Conservation (phyloP, 2,113 vertebrate genomes). For the Lota lota region DNA sequence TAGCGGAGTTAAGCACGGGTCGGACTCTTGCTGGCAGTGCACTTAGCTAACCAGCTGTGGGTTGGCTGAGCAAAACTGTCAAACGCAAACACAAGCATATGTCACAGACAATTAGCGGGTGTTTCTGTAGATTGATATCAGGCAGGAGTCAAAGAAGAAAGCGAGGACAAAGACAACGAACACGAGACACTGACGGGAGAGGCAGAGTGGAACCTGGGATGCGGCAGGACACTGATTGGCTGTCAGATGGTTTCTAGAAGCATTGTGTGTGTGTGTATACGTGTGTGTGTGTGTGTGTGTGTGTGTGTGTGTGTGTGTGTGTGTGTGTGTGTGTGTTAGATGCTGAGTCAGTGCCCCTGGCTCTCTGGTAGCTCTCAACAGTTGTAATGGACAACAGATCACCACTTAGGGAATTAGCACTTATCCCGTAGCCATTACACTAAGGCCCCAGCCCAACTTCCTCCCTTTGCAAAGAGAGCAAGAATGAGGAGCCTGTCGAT, state of each 20-base stretch:
- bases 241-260: too few species aligned
- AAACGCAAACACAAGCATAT: slow-evolving; percentile 45
- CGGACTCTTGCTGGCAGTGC: slow-evolving; percentile 50
- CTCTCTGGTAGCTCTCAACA: slow-evolving; percentile 22
- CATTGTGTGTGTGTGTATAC: too few species aligned
- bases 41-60: slow-evolving; percentile 51
- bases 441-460: too few species aligned
- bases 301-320: too few species aligned
- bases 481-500: slow-evolving; percentile 19
- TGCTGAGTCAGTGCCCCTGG: slow-evolving; percentile 58
- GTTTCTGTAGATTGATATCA: slow-evolving; percentile 7
- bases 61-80: slow-evolving; percentile 52
- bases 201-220: too few species aligned
- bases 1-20: slow-evolving; percentile 51
- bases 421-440: slow-evolving; percentile 53
- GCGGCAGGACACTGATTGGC: too few species aligned
- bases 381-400: slow-evolving; percentile 40
- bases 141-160: slow-evolving; percentile 22
- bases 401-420: slow-evolving; percentile 45
- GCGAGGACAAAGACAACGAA: slow-evolving; percentile 7
- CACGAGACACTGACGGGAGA: neutral
- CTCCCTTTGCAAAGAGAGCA: slow-evolving; percentile 1
- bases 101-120: slow-evolving; percentile 1
- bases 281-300: too few species aligned
- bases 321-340: slow-evolving; percentile 3